Evolutionary conservation across 2,113 vertebrate species (phyloP), one percentile per base, ranked within the genome.

Genomic region (Nyctibius bracteatus): DNA sequence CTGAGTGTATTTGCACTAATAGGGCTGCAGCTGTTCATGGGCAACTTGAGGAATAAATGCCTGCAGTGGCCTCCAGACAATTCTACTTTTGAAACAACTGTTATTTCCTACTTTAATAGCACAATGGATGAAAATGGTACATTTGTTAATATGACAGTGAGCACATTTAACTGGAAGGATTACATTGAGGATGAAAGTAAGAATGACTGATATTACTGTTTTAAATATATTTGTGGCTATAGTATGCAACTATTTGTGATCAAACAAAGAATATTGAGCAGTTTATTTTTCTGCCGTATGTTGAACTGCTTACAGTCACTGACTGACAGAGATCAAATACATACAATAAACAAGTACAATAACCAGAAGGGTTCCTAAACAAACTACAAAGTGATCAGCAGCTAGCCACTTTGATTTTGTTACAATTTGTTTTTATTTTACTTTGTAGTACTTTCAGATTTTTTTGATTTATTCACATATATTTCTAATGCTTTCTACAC

Each of bases 1-100:
- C 98, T 99, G 90, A 99, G 99, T 63, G 99, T 99, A 82, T 99
- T 99, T 96, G 99, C 99, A 18, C 98, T 99, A 61, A 99, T 99
- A 79, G 99, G 99, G 71, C 98, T 99, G 87, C 99, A 99, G 98
- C 99, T 99, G 74, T 99, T 99, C 98, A 99, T 99, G 99, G 99
- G 99, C 51, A 99, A 99, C 98, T 97, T 99, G 96, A 98, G 99
- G 73, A 99, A 99, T 96, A 99, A 99, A 93, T 99, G 99, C 52
- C 98, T 99, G 71, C 81, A 93, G 28, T 95, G 98, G 86, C 98
- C 98, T 22, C 81, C 74, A 82, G 95, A 74, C 55, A 94, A 97
- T 86, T 97, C 96, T 62, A 97, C 97, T 78, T 98, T 98, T 94
- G 98, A 98, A 97, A 96, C 77, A 72, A 98, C 94, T 52, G 72